These are phyloP conservation scores for Poeciliopsis turneri DNA, from an alignment of 2,797 vertebrate species.

Conservation along the genomic window DNA sequence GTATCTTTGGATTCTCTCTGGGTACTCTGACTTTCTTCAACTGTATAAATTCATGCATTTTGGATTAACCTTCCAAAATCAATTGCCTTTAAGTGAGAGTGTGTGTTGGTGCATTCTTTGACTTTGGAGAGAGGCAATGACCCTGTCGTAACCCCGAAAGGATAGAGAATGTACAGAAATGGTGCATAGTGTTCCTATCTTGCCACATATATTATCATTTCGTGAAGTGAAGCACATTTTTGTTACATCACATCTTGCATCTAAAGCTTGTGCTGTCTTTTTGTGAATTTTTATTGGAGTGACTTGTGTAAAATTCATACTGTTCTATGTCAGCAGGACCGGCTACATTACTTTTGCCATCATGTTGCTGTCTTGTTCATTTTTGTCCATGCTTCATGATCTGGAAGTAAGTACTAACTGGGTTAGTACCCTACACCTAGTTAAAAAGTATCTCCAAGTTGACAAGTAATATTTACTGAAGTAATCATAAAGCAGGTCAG, in stretches of 20 bases:
- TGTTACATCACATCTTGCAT: background rate
- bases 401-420: background rate
- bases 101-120: background rate
- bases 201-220: background rate
- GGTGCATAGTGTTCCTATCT: background rate
- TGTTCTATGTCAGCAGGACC: background rate
- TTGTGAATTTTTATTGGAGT: background rate
- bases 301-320: background rate
- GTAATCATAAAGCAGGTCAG: background rate
- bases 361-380: background rate
- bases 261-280: background rate
- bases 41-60: background rate
- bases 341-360: background rate
- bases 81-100: background rate
- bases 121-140: background rate
- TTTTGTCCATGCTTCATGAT: background rate
- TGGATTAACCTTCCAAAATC: background rate
- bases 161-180: background rate
- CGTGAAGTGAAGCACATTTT: background rate
- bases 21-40: background rate
- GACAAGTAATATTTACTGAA: background rate
- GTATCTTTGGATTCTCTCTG: background rate
- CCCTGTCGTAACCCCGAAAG: background rate
- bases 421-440: background rate
- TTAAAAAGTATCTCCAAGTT: background rate